Evolutionary conservation across 1,140 invertebrate genomes (phyloP).

Genomic region (Euwallacea fornicatus): DNA sequence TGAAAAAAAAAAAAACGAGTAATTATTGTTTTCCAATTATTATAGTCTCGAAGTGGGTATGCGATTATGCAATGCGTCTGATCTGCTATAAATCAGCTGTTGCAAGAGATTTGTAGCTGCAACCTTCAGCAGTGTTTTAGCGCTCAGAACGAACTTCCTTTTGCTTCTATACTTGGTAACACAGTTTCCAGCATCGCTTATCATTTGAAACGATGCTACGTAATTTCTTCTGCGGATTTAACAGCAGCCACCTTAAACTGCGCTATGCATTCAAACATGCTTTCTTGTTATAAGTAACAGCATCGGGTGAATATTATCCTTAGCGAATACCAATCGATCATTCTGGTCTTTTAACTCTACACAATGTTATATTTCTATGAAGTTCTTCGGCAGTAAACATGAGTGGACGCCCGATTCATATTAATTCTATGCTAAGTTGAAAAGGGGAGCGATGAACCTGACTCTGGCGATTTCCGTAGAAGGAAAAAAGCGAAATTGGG

Average conservation of each 20-base stretch:
- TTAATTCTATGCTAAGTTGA: conserved; percentile 3
- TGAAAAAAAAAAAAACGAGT: conserved; percentile 19
- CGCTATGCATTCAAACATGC: conserved; percentile 13
- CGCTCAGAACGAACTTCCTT: too few species aligned
- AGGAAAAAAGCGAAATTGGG: too few species aligned
- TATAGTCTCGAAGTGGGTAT: conserved; percentile 3
- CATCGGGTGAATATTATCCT: conserved; percentile 21
- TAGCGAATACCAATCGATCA: conserved; percentile 29
- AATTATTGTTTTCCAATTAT: conserved; percentile 20
- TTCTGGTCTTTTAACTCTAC: conserved; percentile 17
- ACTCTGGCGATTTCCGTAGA: too few species aligned
- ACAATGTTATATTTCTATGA: conserved; percentile 32
- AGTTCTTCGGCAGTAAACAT: conserved; percentile 35
- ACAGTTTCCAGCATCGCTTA: background rate
- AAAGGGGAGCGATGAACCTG: background rate
- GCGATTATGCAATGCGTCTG: conserved; percentile 1
- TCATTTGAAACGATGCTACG: background rate
- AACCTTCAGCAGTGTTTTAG: background rate
- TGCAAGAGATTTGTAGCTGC: background rate
- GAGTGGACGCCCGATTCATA: conserved; percentile 16
- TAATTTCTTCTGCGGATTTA: too few species aligned
- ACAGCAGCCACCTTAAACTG: background rate
- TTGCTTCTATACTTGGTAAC: too few species aligned
- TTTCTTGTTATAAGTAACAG: conserved; percentile 20
- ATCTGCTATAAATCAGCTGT: conserved; percentile 7